phyloP scores from a whole-genome alignment of 2,888 invertebrate genomes.

The Hirtodrosophila trivittata region DNA sequence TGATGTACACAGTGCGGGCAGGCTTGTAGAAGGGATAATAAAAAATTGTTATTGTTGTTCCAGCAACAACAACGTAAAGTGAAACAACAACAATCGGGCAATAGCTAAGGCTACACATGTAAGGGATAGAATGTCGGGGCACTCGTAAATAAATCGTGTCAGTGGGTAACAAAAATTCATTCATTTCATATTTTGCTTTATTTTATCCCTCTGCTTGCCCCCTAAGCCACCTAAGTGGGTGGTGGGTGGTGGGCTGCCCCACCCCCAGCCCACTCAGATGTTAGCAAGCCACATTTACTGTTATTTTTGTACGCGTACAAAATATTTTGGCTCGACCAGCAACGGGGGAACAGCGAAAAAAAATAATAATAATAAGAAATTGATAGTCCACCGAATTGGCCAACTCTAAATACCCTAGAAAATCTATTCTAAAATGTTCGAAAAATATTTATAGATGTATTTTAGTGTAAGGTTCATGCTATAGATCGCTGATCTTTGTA shows the following conservation, averaged over 20 bases:
- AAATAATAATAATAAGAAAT: slow-evolving; percentile 42
- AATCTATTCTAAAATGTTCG: background rate
- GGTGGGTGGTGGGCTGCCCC: too few species aligned
- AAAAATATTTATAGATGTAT: background rate
- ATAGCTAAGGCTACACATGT: slow-evolving; percentile 56
- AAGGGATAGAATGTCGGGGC: slow-evolving; percentile 60
- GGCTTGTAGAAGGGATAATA: slow-evolving; percentile 72
- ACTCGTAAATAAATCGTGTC: slow-evolving; percentile 79
- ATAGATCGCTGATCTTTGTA: too few species aligned
- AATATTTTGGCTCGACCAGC: slow-evolving; percentile 53
- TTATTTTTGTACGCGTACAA: slow-evolving; percentile 64
- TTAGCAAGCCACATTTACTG: slow-evolving; percentile 73
- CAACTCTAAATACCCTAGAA: slow-evolving; percentile 20
- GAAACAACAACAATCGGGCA: slow-evolving; percentile 30
- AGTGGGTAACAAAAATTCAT: slow-evolving; percentile 80
- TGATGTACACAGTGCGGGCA: slow-evolving; percentile 74
- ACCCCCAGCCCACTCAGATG: slow-evolving; percentile 24
- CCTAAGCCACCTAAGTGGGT: too few species aligned
- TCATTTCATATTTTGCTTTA: slow-evolving; percentile 78
- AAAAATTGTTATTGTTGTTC: slow-evolving; percentile 72
- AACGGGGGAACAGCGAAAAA: slow-evolving; percentile 19
- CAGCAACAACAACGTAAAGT: slow-evolving; percentile 28
- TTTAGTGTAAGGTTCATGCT: too few species aligned
- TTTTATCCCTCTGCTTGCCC: slow-evolving; percentile 38
- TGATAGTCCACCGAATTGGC: background rate